Conservation (phyloP, 2,888 invertebrate genomes). For the Brachypalpus laphriformis region DNA sequence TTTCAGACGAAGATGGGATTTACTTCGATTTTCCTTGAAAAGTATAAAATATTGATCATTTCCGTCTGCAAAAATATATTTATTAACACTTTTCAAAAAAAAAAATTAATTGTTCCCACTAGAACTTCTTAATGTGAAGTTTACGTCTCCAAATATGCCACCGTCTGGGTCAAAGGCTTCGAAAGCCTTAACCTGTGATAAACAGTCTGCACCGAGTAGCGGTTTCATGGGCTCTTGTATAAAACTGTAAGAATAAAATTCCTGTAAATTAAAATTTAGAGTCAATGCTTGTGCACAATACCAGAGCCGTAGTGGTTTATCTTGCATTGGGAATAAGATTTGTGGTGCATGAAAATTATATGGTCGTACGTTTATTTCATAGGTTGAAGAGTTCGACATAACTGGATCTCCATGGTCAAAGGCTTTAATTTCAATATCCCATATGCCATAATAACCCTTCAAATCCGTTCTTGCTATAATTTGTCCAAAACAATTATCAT, state of each 20-base stretch:
- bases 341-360: slow-evolving; percentile 85
- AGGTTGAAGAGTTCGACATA: slow-evolving; percentile 81
- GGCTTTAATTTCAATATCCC: slow-evolving; percentile 84
- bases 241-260: not conserved
- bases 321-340: slow-evolving; percentile 84
- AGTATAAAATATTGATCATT: slow-evolving; percentile 76
- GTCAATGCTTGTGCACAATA: slow-evolving; percentile 37
- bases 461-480: slow-evolving; percentile 83
- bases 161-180: slow-evolving; percentile 85
- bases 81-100: not conserved
- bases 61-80: slow-evolving; percentile 58
- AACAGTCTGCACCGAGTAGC: slow-evolving; percentile 78
- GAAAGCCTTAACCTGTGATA: slow-evolving; percentile 82
- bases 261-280: too few species aligned
- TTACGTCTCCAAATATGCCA: slow-evolving; percentile 84
- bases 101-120: slow-evolving; percentile 35
- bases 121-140: slow-evolving; percentile 81
- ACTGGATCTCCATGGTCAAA: slow-evolving; percentile 84
- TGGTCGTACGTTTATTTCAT: slow-evolving; percentile 83
- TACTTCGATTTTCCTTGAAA: slow-evolving; percentile 71
- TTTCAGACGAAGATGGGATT: slow-evolving; percentile 72
- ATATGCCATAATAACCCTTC: slow-evolving; percentile 85
- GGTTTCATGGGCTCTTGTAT: slow-evolving; percentile 74
- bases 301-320: slow-evolving; percentile 73
- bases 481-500: slow-evolving; percentile 82